phyloP scores from a whole-genome alignment of 2,888 invertebrate species.

The Tricholauxania praeusta region DNA sequence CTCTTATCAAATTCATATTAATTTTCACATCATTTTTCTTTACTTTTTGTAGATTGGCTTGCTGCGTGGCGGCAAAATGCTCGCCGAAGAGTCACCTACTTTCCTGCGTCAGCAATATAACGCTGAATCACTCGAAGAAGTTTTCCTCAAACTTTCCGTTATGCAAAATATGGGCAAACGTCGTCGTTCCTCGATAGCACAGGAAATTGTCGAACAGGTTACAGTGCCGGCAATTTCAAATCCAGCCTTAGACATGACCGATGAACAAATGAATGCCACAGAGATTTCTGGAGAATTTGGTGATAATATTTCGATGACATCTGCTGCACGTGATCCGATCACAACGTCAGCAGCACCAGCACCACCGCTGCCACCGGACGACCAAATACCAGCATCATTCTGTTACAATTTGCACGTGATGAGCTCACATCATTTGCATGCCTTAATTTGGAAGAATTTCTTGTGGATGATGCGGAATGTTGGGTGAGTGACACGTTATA shows the following conservation, averaged over 20 bases:
- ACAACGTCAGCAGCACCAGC: conserved; percentile 70
- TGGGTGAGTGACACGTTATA: conserved; percentile 70
- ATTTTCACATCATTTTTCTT: conserved; percentile 17
- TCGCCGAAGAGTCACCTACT: conserved; percentile 87
- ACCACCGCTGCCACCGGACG: conserved; percentile 79
- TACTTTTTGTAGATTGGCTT: conserved; percentile 76
- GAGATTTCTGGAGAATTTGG: conserved; percentile 91
- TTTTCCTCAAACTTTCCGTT: conserved; percentile 84
- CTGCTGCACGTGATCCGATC: conserved; percentile 76
- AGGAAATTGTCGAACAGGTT: conserved; percentile 79
- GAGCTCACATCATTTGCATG: conserved; percentile 80
- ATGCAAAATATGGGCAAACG: conserved; percentile 86
- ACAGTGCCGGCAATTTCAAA: conserved; percentile 76
- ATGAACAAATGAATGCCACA: conserved; percentile 72
- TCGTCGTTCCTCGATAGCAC: conserved; percentile 82
- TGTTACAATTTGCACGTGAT: conserved; percentile 75
- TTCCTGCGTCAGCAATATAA: conserved; percentile 79
- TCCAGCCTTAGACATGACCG: conserved; percentile 76
- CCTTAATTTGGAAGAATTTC: conserved; percentile 89
- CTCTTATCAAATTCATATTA: not conserved
- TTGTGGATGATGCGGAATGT: conserved; percentile 88
- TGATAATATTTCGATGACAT: conserved; percentile 84
- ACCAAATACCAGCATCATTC: conserved; percentile 71
- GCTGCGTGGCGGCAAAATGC: conserved; percentile 84
- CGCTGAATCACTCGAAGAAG: conserved; percentile 81